A percentile compares a stretch with the other conserved stretches of the same genome.
Evolutionary conservation across 1,140 invertebrate species (phyloP).

Genomic region (Macrobrachium rosenbergii): DNA sequence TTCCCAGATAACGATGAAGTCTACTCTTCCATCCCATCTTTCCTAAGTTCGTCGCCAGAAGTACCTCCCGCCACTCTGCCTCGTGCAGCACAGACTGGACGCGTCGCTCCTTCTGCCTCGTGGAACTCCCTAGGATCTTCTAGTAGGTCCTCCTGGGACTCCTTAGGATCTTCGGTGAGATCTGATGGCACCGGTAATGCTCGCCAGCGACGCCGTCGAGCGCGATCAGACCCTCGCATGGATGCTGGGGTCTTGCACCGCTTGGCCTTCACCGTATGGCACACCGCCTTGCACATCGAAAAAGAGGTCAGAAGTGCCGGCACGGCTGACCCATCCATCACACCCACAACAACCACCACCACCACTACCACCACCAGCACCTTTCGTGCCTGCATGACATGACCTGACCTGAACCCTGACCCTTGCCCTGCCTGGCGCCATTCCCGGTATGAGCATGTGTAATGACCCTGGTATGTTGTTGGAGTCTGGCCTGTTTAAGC

Average conservation of each 20-base stretch:
- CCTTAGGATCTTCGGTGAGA: constrained; percentile 61
- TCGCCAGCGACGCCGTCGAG: constrained; percentile 55
- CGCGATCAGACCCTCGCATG: constrained; percentile 65
- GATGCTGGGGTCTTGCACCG: constrained; percentile 71
- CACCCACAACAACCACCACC: constrained; percentile 38
- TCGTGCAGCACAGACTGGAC: constrained; percentile 47
- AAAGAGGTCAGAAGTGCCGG: constrained; percentile 64
- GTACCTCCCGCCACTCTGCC: constrained; percentile 56
- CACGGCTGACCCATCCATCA: constrained; percentile 19
- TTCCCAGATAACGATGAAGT: constrained; percentile 58
- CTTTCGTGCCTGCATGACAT: constrained; percentile 53
- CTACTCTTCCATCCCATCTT: constrained; percentile 65
- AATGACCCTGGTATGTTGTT: constrained; percentile 44
- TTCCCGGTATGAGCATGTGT: constrained; percentile 50
- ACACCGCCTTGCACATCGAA: constrained; percentile 76
- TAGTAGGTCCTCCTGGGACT: constrained; percentile 57
- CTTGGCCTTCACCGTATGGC: constrained; percentile 77
- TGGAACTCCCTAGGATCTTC: constrained; percentile 60
- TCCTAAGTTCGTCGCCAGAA: constrained; percentile 56
- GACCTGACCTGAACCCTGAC: constrained; percentile 34
- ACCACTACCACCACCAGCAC: constrained; percentile 19
- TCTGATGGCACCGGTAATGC: constrained; percentile 53
- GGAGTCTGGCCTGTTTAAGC: constrained; percentile 42
- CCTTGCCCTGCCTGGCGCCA: constrained; percentile 57
- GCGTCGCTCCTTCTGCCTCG: constrained; percentile 62